Base-by-base conservation (phyloP, 2,888 invertebrate species). In the Chaetogeoica ovagalla region DNA sequence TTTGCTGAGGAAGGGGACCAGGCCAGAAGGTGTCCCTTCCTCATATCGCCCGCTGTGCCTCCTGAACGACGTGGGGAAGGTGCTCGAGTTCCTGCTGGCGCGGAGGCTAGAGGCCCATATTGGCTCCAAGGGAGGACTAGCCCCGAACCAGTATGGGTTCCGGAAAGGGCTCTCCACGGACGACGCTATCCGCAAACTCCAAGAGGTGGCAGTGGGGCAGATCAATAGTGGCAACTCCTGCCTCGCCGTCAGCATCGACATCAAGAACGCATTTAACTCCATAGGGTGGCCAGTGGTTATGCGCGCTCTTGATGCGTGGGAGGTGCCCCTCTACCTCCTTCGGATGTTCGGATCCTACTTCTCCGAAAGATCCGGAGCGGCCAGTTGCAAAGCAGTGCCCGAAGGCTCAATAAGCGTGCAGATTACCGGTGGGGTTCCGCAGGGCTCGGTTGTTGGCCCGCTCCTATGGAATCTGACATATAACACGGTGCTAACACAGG, bases 31-130 rank as follows among this genome's bases (percentile, higher is more conserved):
- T 30, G 52, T n/a, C n/a, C n/a, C n/a, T n/a, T n/a, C n/a, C n/a
- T n/a, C n/a, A n/a, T n/a, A n/a, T n/a, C n/a, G n/a, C 2, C 69
- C 69, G 30, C 19, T 69, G 30, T 69, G 69, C 19, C 69, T 69
- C 2, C 55, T 69, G 9, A 43, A 69, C 55, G 69, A 69, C 55
- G 55, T 69, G 30, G 55, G 69, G 0, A 68, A 68, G 68, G 48
- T 68, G 15, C 48, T 68, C 21, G 68, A 68, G 48, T 68, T 15
- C 15, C 48, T 68, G 68, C 2, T 68, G 48, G 68, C 15, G 0
- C 2, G 19, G 0, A 65, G 65, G 11, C 39, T 65, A 0, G 11
- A n/a, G 11, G 39, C 7, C 0, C 65, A 65, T 7, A 37, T 65
- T 1, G 9, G 15, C 0, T 2, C 1, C 13, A 11, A 6, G 17